Base-by-base conservation (phyloP, 2,113 vertebrate species). In the Pleuronectes platessa region DNA sequence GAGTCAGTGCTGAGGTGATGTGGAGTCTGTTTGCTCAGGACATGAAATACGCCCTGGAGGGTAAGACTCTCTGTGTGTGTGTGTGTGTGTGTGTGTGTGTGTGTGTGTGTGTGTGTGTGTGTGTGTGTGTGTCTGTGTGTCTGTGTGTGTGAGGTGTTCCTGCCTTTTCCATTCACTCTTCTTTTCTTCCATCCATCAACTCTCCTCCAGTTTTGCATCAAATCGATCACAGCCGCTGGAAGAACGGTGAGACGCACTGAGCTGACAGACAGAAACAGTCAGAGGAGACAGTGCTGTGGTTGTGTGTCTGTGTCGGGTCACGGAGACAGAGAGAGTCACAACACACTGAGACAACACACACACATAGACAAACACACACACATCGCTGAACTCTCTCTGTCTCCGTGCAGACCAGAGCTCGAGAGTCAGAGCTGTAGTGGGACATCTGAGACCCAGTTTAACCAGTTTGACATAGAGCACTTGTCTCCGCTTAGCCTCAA, bases 31-130 rank as follows among this genome's bases (percentile, higher is more conserved):
- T 99, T 49, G 95, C 97, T 81, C 98, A 98, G 88, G 98, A 99
- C 88, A 98, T 99, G 96, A 99, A 97, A 85, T 99, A 98, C 0
- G 97, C 97, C 0, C 95, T 99, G 93, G 97, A 98, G 88, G 98
- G 98, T 99, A 87, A 86, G 79, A 62, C 10, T 59, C 5, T 65
- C 45, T 63, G 51, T 18, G 21, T 47, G 8, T 58, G 8, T 62
- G 26, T 81, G 75, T 79, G 45, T 62, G 0, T 42, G 14, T 65
- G 53, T 63, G 51, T 18, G 21, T 47, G 8, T 58, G 8, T 62
- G 26, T 81, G 75, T 79, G 45, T 62, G 0, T 42, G 14, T 31
- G 6, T 31, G 31, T 31, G 31, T 31, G 31, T 31, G 31, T 31
- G 31, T 31, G 31, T 31, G 31, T 31, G 31, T 59, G 7, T 60